Conservation (phyloP, 2,888 invertebrate species). For the Drepanosiphum platanoidis region DNA sequence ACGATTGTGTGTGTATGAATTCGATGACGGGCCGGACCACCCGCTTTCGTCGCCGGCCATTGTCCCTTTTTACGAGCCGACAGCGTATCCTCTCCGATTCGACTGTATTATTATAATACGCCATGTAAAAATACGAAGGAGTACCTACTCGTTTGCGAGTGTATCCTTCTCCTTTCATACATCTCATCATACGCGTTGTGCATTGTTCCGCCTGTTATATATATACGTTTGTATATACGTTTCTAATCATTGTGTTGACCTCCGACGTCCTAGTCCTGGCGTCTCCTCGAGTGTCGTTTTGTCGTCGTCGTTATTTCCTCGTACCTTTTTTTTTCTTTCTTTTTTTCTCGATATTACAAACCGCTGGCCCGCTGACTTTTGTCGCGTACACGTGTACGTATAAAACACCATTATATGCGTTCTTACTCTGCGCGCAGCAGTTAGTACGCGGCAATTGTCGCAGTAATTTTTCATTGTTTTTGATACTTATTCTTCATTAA, state of each 20-base stretch:
- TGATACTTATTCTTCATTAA: too few relatives aligned
- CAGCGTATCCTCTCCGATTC: neutral
- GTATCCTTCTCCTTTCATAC: neutral
- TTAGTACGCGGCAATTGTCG: too few relatives aligned
- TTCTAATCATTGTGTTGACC: constrained; percentile 2
- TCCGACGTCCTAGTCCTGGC: too few relatives aligned
- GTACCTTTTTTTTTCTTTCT: neutral
- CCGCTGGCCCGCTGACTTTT: neutral
- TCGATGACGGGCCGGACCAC: constrained; percentile 50
- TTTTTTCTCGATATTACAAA: neutral
- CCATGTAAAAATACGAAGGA: neutral
- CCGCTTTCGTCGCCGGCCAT: constrained; percentile 31
- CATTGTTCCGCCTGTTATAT: constrained; percentile 28
- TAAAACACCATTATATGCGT: neutral
- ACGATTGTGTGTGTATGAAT: neutral
- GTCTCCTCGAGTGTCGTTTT: neutral
- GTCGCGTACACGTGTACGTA: too few relatives aligned
- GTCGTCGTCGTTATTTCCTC: neutral
- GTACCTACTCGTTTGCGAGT: neutral
- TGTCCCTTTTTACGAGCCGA: constrained; percentile 10
- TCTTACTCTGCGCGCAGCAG: neutral
- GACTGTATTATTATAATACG: neutral
- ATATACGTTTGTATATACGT: neutral
- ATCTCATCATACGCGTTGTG: neutral
- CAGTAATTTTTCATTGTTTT: too few relatives aligned